Evolutionary conservation across 2,113 vertebrate species (phyloP).

Genomic region (Telmatochromis sp.): DNA sequence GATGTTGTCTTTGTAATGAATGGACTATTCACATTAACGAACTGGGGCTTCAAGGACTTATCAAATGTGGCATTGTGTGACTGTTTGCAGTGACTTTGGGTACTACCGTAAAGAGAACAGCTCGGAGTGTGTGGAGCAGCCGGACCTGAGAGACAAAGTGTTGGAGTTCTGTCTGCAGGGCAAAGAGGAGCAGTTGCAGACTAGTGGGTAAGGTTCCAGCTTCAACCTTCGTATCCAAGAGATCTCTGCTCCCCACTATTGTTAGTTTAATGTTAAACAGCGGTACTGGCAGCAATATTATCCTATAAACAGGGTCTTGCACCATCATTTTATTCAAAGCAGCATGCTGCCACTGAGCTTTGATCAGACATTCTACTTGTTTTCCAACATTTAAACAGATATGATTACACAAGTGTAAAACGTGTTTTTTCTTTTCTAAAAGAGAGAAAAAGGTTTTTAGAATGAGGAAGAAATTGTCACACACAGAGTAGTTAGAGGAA

Average conservation of each 20-base stretch:
- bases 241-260: background rate
- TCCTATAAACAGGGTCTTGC: background rate
- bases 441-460: background rate
- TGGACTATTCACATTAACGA: accelerated
- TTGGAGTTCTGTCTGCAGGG: constrained; percentile 87
- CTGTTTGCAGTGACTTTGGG: constrained; percentile 82
- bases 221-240: background rate
- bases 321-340: background rate
- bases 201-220: constrained; percentile 74
- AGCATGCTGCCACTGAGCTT: background rate
- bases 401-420: background rate
- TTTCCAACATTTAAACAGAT: background rate
- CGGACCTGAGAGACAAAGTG: constrained; percentile 81
- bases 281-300: background rate
- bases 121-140: constrained; percentile 83
- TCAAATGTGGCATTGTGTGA: background rate
- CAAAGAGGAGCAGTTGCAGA: constrained; percentile 80
- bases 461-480: background rate
- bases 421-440: background rate
- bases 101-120: constrained; percentile 88
- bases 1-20: background rate
- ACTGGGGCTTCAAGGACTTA: background rate
- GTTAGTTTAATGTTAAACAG: accelerated
- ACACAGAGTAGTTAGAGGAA: background rate
- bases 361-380: background rate